A percentile compares a stretch with the other conserved stretches of the same genome.
Conservation (phyloP, 1,140 invertebrate species). For the Yoshiicerus persimilis region DNA sequence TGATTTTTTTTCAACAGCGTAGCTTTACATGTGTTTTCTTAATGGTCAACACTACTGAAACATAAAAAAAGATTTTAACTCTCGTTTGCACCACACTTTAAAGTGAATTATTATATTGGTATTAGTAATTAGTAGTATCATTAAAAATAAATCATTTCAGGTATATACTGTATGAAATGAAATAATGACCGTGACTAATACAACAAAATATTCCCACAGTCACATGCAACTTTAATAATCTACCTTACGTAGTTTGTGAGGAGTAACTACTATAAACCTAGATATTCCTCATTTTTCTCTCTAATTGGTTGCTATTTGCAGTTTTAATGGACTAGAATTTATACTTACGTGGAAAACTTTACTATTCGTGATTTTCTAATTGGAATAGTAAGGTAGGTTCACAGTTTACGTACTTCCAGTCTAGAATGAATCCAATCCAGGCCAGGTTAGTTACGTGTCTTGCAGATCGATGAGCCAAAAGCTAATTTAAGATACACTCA, state of each 20-base stretch:
- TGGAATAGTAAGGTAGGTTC: not conserved
- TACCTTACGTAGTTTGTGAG: not conserved
- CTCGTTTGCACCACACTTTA: too few species aligned
- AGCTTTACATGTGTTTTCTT: not conserved
- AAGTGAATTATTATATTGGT: too few species aligned
- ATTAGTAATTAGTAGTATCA: too few species aligned
- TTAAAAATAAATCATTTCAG: not conserved
- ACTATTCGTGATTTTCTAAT: not conserved
- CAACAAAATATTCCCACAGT: not conserved
- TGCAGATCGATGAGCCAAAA: not conserved
- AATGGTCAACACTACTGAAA: not conserved
- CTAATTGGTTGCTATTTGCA: not conserved
- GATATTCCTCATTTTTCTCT: not conserved
- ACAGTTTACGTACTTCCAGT: too few species aligned
- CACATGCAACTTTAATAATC: not conserved
- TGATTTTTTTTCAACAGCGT: not conserved
- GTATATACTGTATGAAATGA: too few species aligned
- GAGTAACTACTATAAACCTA: too few species aligned
- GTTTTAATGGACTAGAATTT: not conserved
- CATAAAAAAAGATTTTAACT: not conserved
- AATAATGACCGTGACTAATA: not conserved
- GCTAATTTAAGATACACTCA: not conserved
- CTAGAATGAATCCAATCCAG: too few species aligned
- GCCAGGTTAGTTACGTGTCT: too few species aligned
- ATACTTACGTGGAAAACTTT: not conserved